Conservation (phyloP, 2,888 invertebrate species). For the Proisotoma minuta region DNA sequence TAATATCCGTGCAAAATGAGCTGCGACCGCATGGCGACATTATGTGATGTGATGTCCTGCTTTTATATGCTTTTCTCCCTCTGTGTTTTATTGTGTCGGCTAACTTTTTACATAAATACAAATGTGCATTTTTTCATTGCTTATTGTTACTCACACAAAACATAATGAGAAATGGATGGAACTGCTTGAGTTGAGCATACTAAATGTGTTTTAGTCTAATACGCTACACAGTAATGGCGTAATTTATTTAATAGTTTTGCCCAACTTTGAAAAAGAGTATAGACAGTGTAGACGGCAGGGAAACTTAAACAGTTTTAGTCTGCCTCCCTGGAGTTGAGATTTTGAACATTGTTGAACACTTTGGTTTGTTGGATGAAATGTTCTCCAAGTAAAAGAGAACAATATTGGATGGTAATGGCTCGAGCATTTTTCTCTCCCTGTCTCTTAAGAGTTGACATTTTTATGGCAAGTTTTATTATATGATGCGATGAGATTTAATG, state of each 20-base stretch:
- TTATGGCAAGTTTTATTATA: constrained; percentile 9
- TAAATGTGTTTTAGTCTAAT: no score
- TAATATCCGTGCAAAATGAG: constrained; percentile 12
- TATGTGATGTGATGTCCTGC: background rate
- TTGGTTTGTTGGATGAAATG: no score
- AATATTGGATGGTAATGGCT: background rate
- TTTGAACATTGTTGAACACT: no score
- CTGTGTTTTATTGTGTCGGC: no score
- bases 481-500: constrained; percentile 27
- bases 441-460: constrained; percentile 6
- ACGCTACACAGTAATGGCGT: constrained; percentile 5
- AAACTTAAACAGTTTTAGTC: no score
- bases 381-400: background rate
- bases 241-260: constrained; percentile 16
- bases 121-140: background rate
- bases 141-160: background rate
- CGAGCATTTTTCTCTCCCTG: background rate
- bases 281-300: no score
- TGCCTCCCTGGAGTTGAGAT: no score
- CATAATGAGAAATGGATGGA: background rate
- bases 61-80: background rate
- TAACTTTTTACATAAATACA: background rate
- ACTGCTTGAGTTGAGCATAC: no score
- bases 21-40: background rate
- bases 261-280: no score